Base-by-base conservation (phyloP, 35 echinoderm and acorn worm species). In the Lytechinus variegatus region DNA sequence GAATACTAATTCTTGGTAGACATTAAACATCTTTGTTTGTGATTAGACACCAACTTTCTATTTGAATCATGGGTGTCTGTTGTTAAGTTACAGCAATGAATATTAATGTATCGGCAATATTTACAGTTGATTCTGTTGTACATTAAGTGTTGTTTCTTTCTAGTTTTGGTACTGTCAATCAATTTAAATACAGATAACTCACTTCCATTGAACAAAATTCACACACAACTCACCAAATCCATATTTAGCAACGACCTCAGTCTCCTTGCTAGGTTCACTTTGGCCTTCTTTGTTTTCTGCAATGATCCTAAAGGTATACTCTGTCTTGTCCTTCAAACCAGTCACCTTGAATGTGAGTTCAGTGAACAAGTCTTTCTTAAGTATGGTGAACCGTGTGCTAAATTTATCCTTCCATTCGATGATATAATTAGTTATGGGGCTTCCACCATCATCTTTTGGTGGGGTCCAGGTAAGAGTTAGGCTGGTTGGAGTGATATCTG, bases 221-320 rank as follows among this genome's bases (percentile, higher is more conserved):
- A 16, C 3, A 3, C n/a, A 24, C 61, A 8, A 92, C 90, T 97
- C 92, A 97, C 97, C 97, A 95, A 97, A 97, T 86, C 92, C 95
- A 95, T 58, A 95, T 57, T 97, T 97, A 52, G 97, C 97, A 55
- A 91, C 66, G 28, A 95, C 97, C 79, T 93, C 89, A 66, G 96
- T 93, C 61, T 95, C 94, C 57, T 95, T 89, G 55, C 97, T 98
- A 27, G 96, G 95, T 92, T 95, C 54, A 61, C 97, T 89, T 86
- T 87, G 55, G 19, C 97, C 97, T 27, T 96, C 97, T 72, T 97
- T 97, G 92, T 98, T 98, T 89, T 96, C 95, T 91, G 97, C 96
- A 87, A 95, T 97, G 95, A 98, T 92, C 61, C 97, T 95, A 89
- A 98, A 98, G 60, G 96, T 92, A 92, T 98, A 98, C 28, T 94